Evolutionary conservation across 1,140 invertebrate species (phyloP).

Genomic region (Coenobita brevimanus): DNA sequence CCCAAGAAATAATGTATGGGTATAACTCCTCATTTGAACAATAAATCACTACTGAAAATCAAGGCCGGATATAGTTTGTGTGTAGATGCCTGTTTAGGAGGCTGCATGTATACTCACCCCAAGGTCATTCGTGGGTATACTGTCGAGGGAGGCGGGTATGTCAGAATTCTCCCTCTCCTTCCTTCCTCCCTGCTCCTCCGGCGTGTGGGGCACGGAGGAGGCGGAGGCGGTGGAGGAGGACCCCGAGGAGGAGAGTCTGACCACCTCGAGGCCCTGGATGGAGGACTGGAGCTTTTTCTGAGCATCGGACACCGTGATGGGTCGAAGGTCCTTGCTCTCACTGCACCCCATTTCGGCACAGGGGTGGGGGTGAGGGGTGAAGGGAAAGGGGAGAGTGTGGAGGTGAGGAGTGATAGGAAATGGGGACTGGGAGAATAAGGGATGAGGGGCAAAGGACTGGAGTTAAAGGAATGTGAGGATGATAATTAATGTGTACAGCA

Average conservation of each 20-base stretch:
- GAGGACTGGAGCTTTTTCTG: constrained; percentile 52
- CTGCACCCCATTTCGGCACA: constrained; percentile 48
- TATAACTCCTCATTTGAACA: too few species aligned
- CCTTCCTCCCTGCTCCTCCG: constrained; percentile 22
- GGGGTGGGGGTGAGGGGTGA: not conserved
- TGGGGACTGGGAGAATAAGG: too few species aligned
- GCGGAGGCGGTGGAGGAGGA: constrained; percentile 17
- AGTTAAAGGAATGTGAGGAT: not conserved
- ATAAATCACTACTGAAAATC: too few species aligned
- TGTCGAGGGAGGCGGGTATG: constrained; percentile 48
- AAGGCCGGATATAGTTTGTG: too few species aligned
- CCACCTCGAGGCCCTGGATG: constrained; percentile 41
- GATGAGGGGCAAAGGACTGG: not conserved
- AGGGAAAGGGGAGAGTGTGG: not conserved
- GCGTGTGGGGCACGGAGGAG: constrained; percentile 38
- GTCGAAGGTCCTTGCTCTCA: constrained; percentile 49
- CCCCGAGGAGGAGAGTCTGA: constrained; percentile 29
- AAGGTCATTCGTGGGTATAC: constrained; percentile 56
- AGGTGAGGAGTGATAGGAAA: not conserved
- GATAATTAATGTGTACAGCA: too few species aligned
- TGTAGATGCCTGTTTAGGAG: too few species aligned
- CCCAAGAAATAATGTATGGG: too few species aligned
- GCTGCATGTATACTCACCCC: constrained; percentile 57
- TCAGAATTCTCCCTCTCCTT: not conserved
- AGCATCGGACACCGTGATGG: constrained; percentile 31